Evolutionary conservation across 1,140 invertebrate genomes (phyloP), one percentile per base, ranked within the genome.

Genomic region (Geopemphigus sp.): DNA sequence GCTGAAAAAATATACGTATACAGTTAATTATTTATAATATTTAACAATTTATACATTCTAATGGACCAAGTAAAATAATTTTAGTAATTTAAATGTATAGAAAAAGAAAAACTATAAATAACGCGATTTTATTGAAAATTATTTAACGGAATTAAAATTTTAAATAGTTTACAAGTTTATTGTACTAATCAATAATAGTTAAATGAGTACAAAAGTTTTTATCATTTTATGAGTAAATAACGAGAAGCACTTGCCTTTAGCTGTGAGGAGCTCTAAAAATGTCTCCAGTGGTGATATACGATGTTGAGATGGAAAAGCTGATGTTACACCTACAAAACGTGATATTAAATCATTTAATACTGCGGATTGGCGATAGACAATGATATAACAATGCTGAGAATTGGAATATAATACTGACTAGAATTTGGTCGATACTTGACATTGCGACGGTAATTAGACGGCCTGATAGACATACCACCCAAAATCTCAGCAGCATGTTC

Each of bases 201-300:
- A 39, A 8, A 8, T 39, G 32, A 39, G 8, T 39, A 39, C 3
- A 39, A 39, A 39, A 39, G 3, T 4, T 39, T 39, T 39, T 39
- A 39, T 39, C 32, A 39, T 39, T 39, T 39, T 39, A 39, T 8
- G 8, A 39, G 3, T 50, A 50, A 50, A 50, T 24, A 47, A 24
- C 14, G n/a, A 47, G 1, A 10, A 61, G 50, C 12, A 59, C 61
- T 74, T 56, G 88, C 88, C 88, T 88, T 95, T 95, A 14, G 93
- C 93, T 1, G 93, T 95, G 26, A 95, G 87, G 56, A 95, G 86
- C 86, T 94, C 92, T 61, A 95, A 85, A 84, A 95, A 94, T 19
- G 93, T 94, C 84, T 94, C 92, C 80, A 94, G 85, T 0, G 93
- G 92, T 57, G 92, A 92, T 1, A 93, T 84, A 74, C 91, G 88